Conservation (phyloP, 2,113 vertebrate genomes). For the Ia io region DNA sequence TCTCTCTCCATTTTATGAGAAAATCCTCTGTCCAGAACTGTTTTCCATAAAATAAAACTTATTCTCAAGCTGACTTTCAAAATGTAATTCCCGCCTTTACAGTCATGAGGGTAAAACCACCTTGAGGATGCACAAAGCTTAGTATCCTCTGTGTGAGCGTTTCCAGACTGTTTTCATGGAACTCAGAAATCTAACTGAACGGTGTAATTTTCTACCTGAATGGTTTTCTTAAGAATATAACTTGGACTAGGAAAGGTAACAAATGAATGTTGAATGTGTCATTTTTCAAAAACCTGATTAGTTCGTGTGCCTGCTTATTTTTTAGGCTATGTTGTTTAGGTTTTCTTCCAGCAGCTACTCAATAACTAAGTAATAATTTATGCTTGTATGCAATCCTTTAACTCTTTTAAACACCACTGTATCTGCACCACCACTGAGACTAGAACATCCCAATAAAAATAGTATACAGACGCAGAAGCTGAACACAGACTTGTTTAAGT, state of each 20-base stretch:
- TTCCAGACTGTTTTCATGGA: background rate
- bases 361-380: background rate
- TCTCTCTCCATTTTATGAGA: background rate
- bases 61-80: background rate
- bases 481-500: background rate
- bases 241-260: constrained; percentile 12
- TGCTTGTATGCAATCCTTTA: background rate
- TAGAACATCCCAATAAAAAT: background rate
- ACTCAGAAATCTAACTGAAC: constrained; percentile 31
- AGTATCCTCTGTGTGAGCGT: background rate
- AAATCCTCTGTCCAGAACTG: background rate
- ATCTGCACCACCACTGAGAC: background rate
- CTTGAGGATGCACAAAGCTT: background rate
- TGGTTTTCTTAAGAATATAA: constrained; percentile 57
- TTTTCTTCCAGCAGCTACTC: constrained; percentile 1
- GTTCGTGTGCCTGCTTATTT: background rate
- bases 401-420: background rate
- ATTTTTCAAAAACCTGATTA: constrained; percentile 11
- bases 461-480: background rate
- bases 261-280: background rate
- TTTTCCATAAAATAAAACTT: constrained; percentile 22
- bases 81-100: background rate
- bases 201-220: constrained; percentile 15
- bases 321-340: background rate
- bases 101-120: background rate